Conservation (phyloP, 2,113 vertebrate species). For the Grammomys surdaster region DNA sequence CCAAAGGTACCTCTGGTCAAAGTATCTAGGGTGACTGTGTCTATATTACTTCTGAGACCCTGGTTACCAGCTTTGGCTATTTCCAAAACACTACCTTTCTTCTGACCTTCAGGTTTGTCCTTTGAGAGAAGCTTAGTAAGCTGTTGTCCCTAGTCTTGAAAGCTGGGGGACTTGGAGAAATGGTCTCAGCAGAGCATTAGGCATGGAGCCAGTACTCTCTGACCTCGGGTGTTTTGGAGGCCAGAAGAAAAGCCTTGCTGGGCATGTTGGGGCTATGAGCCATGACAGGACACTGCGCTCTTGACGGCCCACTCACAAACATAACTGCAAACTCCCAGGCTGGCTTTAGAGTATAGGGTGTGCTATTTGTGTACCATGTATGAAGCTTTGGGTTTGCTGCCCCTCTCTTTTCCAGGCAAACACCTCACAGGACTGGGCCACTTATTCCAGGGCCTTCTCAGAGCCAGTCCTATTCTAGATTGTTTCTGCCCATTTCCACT, state of each 20-base stretch:
- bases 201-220: neutral
- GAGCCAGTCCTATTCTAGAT: neutral
- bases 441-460: neutral
- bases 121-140: neutral
- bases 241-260: neutral
- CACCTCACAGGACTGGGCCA: neutral
- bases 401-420: neutral
- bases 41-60: neutral
- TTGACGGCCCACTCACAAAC: neutral
- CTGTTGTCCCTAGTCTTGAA: neutral
- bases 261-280: neutral
- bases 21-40: neutral
- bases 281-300: neutral
- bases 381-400: neutral
- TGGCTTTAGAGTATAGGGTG: neutral
- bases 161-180: neutral
- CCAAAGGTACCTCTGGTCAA: neutral
- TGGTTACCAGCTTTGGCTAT: neutral
- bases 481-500: neutral
- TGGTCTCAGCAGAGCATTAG: neutral
- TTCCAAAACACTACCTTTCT: slow-evolving; percentile 1
- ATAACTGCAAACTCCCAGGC: neutral
- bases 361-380: neutral
- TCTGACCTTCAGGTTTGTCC: neutral
- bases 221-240: neutral